A percentile compares a stretch with the other conserved stretches of the same genome.
Conservation (phyloP, 2,113 vertebrate genomes). For the Mesembrinibis cayennensis region DNA sequence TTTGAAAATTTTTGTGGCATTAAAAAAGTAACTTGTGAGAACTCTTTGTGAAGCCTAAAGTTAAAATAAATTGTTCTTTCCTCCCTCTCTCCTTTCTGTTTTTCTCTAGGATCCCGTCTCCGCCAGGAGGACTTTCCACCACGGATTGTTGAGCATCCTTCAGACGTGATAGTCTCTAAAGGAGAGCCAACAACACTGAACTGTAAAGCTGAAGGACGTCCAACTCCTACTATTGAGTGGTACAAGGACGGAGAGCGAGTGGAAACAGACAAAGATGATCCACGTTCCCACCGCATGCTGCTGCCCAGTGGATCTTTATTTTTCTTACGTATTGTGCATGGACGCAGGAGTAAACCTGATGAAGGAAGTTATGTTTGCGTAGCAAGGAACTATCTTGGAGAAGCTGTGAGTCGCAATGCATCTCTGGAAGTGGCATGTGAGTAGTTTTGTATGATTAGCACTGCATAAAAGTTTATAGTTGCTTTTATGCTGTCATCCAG, state of each 20-base stretch:
- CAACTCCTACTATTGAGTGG: constrained; percentile 95
- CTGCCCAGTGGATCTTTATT: constrained; percentile 96
- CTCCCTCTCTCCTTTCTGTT: background rate
- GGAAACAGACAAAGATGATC: constrained; percentile 95
- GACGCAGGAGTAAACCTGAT: constrained; percentile 94
- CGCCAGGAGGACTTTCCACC: constrained; percentile 98
- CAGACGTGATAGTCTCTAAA: constrained; percentile 97
- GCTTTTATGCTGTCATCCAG: background rate
- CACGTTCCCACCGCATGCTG: constrained; percentile 97
- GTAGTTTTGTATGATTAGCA: constrained; percentile 44
- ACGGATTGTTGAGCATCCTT: constrained; percentile 96
- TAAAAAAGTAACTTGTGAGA: background rate
- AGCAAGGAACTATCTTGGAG: constrained; percentile 97
- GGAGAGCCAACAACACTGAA: constrained; percentile 98
- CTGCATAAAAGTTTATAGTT: background rate
- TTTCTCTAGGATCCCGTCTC: constrained; percentile 89
- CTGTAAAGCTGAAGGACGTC: constrained; percentile 97
- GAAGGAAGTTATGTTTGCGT: constrained; percentile 97
- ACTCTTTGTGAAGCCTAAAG: background rate
- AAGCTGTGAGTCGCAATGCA: constrained; percentile 96
- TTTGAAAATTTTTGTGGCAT: background rate
- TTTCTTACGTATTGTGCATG: constrained; percentile 96
- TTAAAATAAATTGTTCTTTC: background rate
- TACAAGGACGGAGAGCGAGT: constrained; percentile 97
- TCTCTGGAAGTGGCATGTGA: constrained; percentile 99